Conservation (phyloP, 2,888 invertebrate genomes). For the Uloborus plumipes region DNA sequence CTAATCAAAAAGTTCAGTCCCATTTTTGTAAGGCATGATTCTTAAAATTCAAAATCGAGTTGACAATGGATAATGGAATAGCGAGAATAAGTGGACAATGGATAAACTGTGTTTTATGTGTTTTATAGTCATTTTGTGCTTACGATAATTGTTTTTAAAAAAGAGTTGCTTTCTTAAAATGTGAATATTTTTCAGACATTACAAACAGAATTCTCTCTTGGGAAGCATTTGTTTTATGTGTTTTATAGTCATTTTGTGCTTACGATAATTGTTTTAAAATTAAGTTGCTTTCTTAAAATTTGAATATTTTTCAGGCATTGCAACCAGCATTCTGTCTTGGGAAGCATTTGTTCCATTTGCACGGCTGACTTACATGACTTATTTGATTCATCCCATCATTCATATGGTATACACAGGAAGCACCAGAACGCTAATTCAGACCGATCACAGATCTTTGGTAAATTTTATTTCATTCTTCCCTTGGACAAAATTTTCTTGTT, state of each 20-base stretch:
- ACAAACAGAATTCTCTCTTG: slow-evolving; percentile 30
- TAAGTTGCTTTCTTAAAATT: background rate
- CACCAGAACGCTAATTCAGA: slow-evolving; percentile 20
- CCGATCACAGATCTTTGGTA: slow-evolving; percentile 39
- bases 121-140: background rate
- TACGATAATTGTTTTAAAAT: background rate
- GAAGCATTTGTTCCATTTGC: slow-evolving; percentile 40
- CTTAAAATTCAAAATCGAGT: no score
- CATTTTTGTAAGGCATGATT: no score
- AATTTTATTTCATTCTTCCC: background rate
- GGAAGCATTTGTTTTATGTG: slow-evolving; percentile 36
- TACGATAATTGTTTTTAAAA: background rate
- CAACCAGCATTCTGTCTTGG: slow-evolving; percentile 33
- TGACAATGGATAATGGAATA: no score
- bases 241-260: background rate
- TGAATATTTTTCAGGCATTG: slow-evolving; percentile 22
- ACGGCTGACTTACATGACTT: slow-evolving; percentile 47
- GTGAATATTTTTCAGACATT: slow-evolving; percentile 15
- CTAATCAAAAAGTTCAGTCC: no score
- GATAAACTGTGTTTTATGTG: no score
- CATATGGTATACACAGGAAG: slow-evolving; percentile 43
- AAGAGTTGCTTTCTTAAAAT: background rate
- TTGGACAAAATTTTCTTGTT: background rate
- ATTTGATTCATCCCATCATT: slow-evolving; percentile 52
- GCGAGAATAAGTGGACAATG: no score